Percentiles rank a stretch among this genome's conserved stretches.
Conservation (phyloP, 1,140 invertebrate species). For the Melanaphis sacchari region DNA sequence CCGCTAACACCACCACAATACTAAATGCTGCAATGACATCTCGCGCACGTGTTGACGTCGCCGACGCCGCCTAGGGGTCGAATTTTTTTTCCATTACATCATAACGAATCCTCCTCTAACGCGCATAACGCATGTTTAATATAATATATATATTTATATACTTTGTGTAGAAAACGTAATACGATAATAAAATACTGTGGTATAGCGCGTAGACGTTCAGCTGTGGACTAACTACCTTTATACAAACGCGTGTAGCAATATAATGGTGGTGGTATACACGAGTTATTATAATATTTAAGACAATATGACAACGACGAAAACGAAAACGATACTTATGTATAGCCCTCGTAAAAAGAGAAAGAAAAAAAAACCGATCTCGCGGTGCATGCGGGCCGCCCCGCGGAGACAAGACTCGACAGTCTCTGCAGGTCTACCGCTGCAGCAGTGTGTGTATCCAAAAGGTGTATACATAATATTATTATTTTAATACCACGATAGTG, state of each 20-base stretch:
- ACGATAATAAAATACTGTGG: neutral
- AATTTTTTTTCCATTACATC: neutral
- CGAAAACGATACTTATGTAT: slow-evolving; percentile 1
- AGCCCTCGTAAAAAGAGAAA: neutral
- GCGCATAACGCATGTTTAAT: neutral
- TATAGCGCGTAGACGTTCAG: neutral
- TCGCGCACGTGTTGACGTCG: neutral
- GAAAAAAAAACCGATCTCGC: neutral
- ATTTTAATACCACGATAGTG: neutral
- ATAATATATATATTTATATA: neutral
- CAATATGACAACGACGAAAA: neutral
- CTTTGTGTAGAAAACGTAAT: neutral
- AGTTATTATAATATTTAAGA: neutral
- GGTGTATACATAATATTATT: neutral
- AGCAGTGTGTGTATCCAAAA: neutral
- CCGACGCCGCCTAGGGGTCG: neutral
- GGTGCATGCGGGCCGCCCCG: neutral
- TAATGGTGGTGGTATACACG: neutral
- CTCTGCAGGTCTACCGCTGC: neutral
- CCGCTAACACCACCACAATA: neutral
- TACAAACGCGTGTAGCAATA: neutral
- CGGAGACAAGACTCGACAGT: neutral
- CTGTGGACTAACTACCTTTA: neutral
- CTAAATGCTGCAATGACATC: neutral
- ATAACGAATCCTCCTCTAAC: neutral